Conservation (phyloP, 2,888 invertebrate genomes). For the Metallyticus violacea region DNA sequence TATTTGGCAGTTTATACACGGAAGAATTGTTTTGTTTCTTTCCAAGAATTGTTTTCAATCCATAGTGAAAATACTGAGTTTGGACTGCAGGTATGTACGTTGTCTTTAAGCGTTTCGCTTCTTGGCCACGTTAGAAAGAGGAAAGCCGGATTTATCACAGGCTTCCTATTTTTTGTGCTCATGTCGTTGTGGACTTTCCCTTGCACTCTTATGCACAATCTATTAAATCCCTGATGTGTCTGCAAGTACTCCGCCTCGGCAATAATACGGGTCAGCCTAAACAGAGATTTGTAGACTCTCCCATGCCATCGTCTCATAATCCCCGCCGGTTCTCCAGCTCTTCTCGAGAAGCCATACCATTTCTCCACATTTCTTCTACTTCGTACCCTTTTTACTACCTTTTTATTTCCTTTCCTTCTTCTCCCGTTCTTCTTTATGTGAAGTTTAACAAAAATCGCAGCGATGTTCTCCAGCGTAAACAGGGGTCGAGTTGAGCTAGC, state of each 20-base stretch:
- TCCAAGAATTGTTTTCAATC: too few relatives aligned
- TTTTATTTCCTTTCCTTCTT: neutral
- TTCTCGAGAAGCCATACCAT: neutral
- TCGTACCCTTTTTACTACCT: neutral
- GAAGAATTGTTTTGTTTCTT: too few relatives aligned
- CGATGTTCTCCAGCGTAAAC: neutral
- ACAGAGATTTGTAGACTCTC: neutral
- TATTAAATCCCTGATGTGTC: neutral
- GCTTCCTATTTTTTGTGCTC: neutral
- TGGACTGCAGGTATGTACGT: too few relatives aligned
- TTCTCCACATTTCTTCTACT: too few relatives aligned
- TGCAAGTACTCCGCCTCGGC: neutral
- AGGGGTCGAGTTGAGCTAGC: neutral
- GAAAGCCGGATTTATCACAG: too few relatives aligned
- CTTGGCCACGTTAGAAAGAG: too few relatives aligned
- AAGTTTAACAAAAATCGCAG: neutral
- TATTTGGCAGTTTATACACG: too few relatives aligned
- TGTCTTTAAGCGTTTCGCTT: too few relatives aligned
- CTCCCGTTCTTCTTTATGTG: neutral
- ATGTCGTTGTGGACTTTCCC: neutral
- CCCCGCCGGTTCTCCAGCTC: neutral
- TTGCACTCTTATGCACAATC: neutral
- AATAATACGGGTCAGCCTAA: neutral
- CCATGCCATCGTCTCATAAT: neutral
- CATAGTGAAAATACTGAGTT: too few relatives aligned